phyloP scores from a whole-genome alignment of 23 tunicate species.

The Ciona savignyi region DNA sequence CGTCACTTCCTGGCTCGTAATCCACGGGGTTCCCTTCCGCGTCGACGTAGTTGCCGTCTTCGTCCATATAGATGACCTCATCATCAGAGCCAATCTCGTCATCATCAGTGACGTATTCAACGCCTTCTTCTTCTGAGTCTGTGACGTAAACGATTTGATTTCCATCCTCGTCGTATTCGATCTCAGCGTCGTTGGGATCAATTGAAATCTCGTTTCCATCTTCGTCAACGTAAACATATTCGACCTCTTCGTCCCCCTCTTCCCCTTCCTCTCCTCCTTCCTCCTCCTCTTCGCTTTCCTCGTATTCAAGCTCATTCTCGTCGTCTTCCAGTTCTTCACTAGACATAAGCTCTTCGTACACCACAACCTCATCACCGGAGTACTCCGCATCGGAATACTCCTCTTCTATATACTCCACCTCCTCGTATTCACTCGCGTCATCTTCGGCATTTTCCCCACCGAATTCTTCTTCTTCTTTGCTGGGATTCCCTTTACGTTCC shows the following conservation, averaged over 20 bases:
- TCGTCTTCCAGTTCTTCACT: slow-evolving; percentile 19
- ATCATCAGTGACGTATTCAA: slow-evolving; percentile 13
- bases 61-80: slow-evolving; percentile 58
- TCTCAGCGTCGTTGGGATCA: background rate
- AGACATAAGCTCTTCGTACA: too few species aligned
- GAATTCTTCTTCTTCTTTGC: slow-evolving; percentile 8
- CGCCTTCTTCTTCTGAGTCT: slow-evolving; percentile 15
- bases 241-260: slow-evolving; percentile 22
- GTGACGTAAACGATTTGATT: slow-evolving; percentile 23
- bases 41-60: slow-evolving; percentile 66
- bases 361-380: too few species aligned
- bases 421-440: slow-evolving; percentile 19
- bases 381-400: slow-evolving; percentile 9
- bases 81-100: slow-evolving; percentile 23
- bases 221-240: slow-evolving; percentile 32
- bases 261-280: slow-evolving; percentile 12
- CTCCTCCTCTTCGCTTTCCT: slow-evolving; percentile 19
- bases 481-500: slow-evolving; percentile 11
- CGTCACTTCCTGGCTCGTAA: slow-evolving; percentile 43
- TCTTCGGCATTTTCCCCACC: slow-evolving; percentile 11
- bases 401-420: slow-evolving; percentile 11
- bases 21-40: slow-evolving; percentile 57
- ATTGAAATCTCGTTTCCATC: slow-evolving; percentile 22
- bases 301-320: slow-evolving; percentile 19
- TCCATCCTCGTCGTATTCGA: slow-evolving; percentile 19